These are phyloP conservation scores for Drosophila borealis DNA, from an alignment of 2,888 invertebrate genomes.

Conservation along the genomic window DNA sequence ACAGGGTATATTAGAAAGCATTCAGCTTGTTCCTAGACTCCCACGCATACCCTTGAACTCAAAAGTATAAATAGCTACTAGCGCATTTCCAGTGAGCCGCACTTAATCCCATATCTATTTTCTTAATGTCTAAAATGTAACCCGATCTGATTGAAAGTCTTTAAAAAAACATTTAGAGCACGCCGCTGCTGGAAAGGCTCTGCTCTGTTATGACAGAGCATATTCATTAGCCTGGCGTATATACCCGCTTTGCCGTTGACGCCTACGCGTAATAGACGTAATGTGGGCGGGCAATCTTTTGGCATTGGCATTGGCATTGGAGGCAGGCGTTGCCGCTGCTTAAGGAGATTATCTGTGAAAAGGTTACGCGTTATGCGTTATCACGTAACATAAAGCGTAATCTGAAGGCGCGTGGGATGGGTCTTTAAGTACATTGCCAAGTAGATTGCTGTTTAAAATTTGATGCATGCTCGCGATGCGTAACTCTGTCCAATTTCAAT, in stretches of 20 bases:
- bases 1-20: too few species aligned
- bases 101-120: constrained; percentile 8
- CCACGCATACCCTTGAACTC: constrained; percentile 29
- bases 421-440: constrained; percentile 69
- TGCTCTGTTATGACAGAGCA: too few species aligned
- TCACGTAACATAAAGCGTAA: constrained; percentile 82
- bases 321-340: constrained; percentile 44
- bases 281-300: constrained; percentile 53
- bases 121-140: background rate
- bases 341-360: constrained; percentile 80
- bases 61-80: background rate
- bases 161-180: background rate
- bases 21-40: too few species aligned
- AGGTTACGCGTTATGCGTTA: constrained; percentile 81
- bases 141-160: background rate
- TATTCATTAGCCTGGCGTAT: background rate
- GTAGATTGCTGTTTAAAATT: constrained; percentile 79
- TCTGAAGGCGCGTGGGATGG: constrained; percentile 73
- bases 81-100: background rate
- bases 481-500: constrained; percentile 44
- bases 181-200: too few species aligned
- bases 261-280: constrained; percentile 35
- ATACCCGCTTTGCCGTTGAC: constrained; percentile 24
- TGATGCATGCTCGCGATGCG: constrained; percentile 62
- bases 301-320: constrained; percentile 49